These are phyloP conservation scores for Oncopodura yosiiana DNA, from an alignment of 1,140 invertebrate species.

Conservation along the genomic window DNA sequence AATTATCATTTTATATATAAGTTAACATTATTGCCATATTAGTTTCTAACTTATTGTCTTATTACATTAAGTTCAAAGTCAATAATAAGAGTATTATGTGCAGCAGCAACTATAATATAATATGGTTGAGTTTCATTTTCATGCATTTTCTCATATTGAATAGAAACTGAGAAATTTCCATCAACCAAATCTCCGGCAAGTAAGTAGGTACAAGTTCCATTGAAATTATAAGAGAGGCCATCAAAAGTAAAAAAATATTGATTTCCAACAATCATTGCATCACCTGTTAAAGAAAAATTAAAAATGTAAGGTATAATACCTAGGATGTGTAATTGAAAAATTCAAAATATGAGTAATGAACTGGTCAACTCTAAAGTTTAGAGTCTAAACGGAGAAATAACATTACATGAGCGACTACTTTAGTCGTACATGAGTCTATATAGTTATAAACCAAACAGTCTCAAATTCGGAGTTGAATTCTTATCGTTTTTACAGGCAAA, in stretches of 20 bases:
- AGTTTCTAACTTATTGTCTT: not conserved
- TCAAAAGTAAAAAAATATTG: constrained; percentile 71
- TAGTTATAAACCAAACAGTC: too few relatives aligned
- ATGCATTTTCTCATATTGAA: constrained; percentile 35
- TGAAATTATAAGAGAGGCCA: constrained; percentile 52
- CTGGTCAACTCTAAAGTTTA: too few relatives aligned
- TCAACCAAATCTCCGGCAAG: constrained; percentile 56
- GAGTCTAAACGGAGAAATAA: too few relatives aligned
- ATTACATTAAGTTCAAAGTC: constrained; percentile 30
- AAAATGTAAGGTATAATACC: not conserved
- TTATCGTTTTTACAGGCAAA: too few relatives aligned
- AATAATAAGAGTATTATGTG: constrained; percentile 39
- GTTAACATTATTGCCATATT: not conserved
- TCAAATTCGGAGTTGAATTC: too few relatives aligned
- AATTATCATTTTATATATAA: not conserved
- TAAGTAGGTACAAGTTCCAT: constrained; percentile 55
- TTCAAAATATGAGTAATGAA: not conserved
- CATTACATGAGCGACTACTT: too few relatives aligned
- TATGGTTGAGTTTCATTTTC: constrained; percentile 26
- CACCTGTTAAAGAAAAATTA: constrained; percentile 44
- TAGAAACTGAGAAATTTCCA: constrained; percentile 44
- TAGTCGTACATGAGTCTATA: too few relatives aligned
- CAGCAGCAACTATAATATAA: constrained; percentile 37
- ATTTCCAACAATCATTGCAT: constrained; percentile 56
- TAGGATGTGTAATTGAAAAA: not conserved